phyloP scores from a whole-genome alignment of 2,113 vertebrate genomes.

The Gulo gulo region DNA sequence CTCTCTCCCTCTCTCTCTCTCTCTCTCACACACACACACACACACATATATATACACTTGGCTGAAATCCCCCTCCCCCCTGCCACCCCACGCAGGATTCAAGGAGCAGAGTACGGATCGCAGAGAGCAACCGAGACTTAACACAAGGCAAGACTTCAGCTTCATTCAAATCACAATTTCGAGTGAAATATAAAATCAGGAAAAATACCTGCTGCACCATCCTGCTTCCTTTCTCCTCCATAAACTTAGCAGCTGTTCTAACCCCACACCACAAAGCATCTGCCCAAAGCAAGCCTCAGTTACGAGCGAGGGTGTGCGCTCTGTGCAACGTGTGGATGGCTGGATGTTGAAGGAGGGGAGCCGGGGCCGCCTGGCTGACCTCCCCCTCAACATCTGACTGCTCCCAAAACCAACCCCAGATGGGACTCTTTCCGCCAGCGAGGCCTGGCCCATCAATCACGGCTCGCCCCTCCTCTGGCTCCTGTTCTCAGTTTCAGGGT shows the following conservation, averaged over 20 bases:
- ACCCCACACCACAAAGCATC: slow-evolving; percentile 88
- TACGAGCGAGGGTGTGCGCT: slow-evolving; percentile 80
- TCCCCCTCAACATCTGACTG: slow-evolving; percentile 83
- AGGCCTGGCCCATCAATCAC: slow-evolving; percentile 83
- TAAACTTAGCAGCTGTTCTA: slow-evolving; percentile 89
- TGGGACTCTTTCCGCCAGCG: slow-evolving; percentile 74
- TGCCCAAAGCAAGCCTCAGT: slow-evolving; percentile 87
- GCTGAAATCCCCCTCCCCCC: neutral
- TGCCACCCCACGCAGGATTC: neutral
- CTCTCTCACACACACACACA: neutral
- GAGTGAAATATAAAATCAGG: slow-evolving; percentile 80
- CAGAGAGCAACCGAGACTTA: slow-evolving; percentile 40
- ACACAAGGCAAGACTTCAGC: neutral
- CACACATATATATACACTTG: neutral
- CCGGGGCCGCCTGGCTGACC: slow-evolving; percentile 82
- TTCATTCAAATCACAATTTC: slow-evolving; percentile 56
- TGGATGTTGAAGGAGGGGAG: slow-evolving; percentile 79
- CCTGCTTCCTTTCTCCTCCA: slow-evolving; percentile 88
- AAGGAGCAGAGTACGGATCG: slow-evolving; percentile 33
- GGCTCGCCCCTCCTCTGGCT: slow-evolving; percentile 83
- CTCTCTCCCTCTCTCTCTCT: neutral
- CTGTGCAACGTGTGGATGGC: slow-evolving; percentile 62
- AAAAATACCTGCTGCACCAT: slow-evolving; percentile 93
- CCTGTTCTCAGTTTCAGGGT: slow-evolving; percentile 67
- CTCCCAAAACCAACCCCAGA: slow-evolving; percentile 85